phyloP scores from a whole-genome alignment of 2,797 vertebrate species.

The Chiroxiphia lanceolata region DNA sequence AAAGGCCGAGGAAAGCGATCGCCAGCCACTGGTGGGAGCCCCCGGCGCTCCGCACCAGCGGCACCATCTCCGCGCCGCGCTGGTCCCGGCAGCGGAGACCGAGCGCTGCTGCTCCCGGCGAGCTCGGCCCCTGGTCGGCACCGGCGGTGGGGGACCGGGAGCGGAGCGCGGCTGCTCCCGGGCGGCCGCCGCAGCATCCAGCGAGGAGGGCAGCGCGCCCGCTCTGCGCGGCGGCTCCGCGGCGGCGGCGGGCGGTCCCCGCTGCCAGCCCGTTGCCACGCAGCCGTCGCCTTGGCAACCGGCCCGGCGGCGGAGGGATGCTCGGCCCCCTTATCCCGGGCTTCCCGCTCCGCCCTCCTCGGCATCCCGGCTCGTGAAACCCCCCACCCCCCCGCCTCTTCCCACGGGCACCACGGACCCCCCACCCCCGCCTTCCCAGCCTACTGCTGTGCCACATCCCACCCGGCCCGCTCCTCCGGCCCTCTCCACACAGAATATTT shows the following conservation, averaged over 20 bases:
- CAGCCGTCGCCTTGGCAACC: conserved; percentile 99
- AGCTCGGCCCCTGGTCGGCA: background rate
- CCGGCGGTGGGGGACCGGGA: background rate
- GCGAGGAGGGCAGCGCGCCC: conserved; percentile 86
- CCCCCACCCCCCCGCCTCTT: background rate
- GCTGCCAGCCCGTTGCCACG: conserved; percentile 98
- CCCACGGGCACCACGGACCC: background rate
- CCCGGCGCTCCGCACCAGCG: conserved; percentile 92
- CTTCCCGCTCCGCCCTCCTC: background rate
- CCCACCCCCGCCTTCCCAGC: background rate
- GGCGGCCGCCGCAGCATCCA: conserved; percentile 93
- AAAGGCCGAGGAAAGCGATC: conserved; percentile 91
- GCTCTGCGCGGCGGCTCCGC: conserved; percentile 78
- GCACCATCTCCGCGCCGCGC: conserved; percentile 88
- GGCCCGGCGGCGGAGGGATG: conserved; percentile 79
- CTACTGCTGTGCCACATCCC: background rate
- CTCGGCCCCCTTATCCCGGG: background rate
- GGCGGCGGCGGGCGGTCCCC: conserved; percentile 82
- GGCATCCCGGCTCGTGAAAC: background rate
- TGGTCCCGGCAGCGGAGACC: background rate
- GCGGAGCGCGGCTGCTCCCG: conserved; percentile 82
- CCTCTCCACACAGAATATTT: rapidly evolving
- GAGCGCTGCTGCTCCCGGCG: background rate
- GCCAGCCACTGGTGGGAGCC: conserved; percentile 95
- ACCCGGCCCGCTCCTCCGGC: background rate